phyloP scores from a whole-genome alignment of 2,113 vertebrate genomes.

The Sinocyclocheilus maitianheensis region DNA sequence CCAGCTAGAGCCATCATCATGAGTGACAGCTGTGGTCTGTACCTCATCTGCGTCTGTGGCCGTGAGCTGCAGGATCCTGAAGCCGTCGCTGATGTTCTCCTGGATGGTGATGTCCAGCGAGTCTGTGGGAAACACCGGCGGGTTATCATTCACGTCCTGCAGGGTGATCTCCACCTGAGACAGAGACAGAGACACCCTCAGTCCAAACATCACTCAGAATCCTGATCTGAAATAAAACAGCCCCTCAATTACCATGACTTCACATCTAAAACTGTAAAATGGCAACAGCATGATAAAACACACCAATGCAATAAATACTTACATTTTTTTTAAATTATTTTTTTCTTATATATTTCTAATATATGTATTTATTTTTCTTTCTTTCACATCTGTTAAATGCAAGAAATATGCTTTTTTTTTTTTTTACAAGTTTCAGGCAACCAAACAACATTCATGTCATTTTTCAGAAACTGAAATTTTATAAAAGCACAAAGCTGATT shows the following conservation, averaged over 20 bases:
- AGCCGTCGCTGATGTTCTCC: constrained; percentile 93
- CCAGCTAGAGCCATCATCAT: constrained; percentile 39
- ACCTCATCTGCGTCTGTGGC: constrained; percentile 97
- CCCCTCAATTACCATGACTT: not conserved
- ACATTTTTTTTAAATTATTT: too few species aligned
- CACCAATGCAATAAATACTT: not conserved
- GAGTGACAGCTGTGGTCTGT: constrained; percentile 49
- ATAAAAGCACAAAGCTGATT: not conserved
- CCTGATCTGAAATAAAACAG: not conserved
- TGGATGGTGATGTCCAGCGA: constrained; percentile 91
- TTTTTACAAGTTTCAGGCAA: not conserved
- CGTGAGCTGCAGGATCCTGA: constrained; percentile 94
- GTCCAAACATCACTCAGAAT: constrained; percentile 26
- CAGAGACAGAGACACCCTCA: constrained; percentile 17
- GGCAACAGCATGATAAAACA: not conserved
- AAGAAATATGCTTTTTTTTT: not conserved
- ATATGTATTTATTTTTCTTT: too few species aligned
- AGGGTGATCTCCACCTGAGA: constrained; percentile 96
- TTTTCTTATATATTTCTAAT: too few species aligned
- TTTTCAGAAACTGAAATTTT: not conserved
- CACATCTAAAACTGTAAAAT: not conserved
- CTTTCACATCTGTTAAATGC: not conserved
- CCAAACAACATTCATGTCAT: not conserved
- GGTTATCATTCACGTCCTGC: constrained; percentile 98
- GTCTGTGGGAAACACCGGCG: constrained; percentile 93